Evolutionary conservation across 37 sponge, comb jelly and placozoan genomes (phyloP), one percentile per base, ranked within the genome.

Genomic region (Ianthella basta): DNA sequence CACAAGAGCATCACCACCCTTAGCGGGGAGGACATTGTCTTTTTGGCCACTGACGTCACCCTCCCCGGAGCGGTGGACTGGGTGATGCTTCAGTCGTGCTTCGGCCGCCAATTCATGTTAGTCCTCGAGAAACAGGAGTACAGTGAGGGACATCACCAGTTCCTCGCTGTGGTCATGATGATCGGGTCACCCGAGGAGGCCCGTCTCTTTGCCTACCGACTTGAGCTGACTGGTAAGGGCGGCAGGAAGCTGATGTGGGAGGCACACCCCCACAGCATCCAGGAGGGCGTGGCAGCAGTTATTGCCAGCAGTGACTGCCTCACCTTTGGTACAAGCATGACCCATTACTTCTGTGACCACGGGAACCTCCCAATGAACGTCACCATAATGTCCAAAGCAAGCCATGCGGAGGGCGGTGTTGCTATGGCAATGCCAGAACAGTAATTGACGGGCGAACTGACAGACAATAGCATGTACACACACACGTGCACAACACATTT

Each of bases 1-100:
- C 98, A 98, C 92, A 95, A 95, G 86, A 91, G 91, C 69, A 95
- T 98, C 70, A 98, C 98, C 37, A 98, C 92, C 2, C 92, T 98
- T 1, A 86, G 88, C 13, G 98, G 98, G 5, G 98, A 98, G 56
- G 98, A 98, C 74, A 98, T 98, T 55, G 98, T 98, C 72, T 98
- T 98, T 79, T 88, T 98, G 20, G 98, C 98, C 18, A 98, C 98
- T 29, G 98, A 98, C 68, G 93, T 98, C 35, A 89, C 92, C 54
- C 89, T 98, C 15, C 94, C 92, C 0, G 98, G 98, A 1, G 95
- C 98, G 0, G 96, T 95, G 33, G 98, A 98, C 87, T 98, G 98
- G 98, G 98, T 98, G 55, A 98, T 98, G 98, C 91, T 98, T 96
- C 98, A 98, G 82, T 91, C 90, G 29, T 98, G 96, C 60, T 98